Conservation (phyloP, 1,140 invertebrate genomes). For the Plectus sambesii region DNA sequence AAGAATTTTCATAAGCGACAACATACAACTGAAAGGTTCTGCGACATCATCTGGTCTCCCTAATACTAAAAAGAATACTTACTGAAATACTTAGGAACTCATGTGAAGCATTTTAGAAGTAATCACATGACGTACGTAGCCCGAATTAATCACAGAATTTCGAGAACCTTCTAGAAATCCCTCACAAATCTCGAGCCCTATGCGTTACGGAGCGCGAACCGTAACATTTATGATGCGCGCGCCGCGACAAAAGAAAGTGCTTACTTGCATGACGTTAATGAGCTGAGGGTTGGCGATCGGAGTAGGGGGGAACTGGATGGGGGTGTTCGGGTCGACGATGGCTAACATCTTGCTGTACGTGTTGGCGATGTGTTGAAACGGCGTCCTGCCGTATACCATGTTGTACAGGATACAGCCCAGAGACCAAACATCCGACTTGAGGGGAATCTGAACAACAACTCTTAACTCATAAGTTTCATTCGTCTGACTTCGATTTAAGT, state of each 20-base stretch:
- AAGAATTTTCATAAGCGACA: too few species aligned
- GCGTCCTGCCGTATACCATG: constrained; percentile 75
- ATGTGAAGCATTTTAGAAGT: too few species aligned
- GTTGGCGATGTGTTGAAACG: constrained; percentile 71
- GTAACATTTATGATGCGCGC: neutral
- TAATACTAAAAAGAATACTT: too few species aligned
- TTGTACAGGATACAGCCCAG: constrained; percentile 90
- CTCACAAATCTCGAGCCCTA: neutral
- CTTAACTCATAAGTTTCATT: constrained; percentile 25
- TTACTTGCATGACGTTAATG: constrained; percentile 52
- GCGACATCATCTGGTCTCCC: too few species aligned
- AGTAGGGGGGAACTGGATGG: constrained; percentile 61
- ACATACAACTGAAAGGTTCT: too few species aligned
- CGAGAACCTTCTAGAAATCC: constrained; percentile 12
- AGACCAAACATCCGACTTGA: constrained; percentile 92
- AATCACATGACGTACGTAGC: too few species aligned
- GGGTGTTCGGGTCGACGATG: constrained; percentile 63
- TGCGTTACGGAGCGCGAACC: neutral
- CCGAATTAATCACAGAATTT: constrained; percentile 14
- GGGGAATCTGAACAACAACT: constrained; percentile 60
- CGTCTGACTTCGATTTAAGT: too few species aligned
- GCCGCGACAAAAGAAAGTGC: too few species aligned
- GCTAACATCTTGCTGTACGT: constrained; percentile 64
- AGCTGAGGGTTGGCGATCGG: constrained; percentile 49
- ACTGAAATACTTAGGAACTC: too few species aligned